Percentiles rank a stretch among this genome's conserved stretches.
Evolutionary conservation across 2,888 invertebrate genomes (phyloP).

Genomic region (Megaustenia siamemsis): DNA sequence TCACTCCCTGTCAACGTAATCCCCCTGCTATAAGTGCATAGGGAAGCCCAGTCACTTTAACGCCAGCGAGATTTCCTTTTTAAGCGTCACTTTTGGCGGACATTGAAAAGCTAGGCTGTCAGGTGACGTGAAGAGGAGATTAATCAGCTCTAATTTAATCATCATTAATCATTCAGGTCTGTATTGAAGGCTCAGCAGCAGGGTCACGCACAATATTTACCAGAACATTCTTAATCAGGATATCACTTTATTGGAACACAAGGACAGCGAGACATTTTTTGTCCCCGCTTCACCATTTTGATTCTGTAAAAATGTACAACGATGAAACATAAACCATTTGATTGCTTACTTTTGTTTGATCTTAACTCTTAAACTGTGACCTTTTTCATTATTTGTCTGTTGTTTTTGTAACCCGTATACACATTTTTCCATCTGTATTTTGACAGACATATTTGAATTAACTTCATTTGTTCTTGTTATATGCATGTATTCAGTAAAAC

Average conservation of each 20-base stretch:
- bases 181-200: not conserved
- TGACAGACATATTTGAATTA: no score
- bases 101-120: not conserved
- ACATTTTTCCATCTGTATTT: no score
- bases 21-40: slow-evolving; percentile 1
- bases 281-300: no score
- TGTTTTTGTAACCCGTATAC: no score
- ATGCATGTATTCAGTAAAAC: no score
- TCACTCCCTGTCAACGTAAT: not conserved
- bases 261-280: no score
- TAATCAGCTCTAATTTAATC: slow-evolving; percentile 24
- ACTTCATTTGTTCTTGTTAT: no score
- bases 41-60: not conserved
- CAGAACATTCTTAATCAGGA: not conserved
- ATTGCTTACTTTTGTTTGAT: no score
- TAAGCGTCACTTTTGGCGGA: slow-evolving; percentile 1
- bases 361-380: no score
- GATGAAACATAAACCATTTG: no score
- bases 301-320: no score
- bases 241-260: not conserved
- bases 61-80: not conserved
- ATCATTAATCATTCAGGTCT: slow-evolving; percentile 1
- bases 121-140: not conserved
- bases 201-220: not conserved
- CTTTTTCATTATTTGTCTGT: no score